Conservation (phyloP, 2,888 invertebrate genomes). For the Macaria notata region DNA sequence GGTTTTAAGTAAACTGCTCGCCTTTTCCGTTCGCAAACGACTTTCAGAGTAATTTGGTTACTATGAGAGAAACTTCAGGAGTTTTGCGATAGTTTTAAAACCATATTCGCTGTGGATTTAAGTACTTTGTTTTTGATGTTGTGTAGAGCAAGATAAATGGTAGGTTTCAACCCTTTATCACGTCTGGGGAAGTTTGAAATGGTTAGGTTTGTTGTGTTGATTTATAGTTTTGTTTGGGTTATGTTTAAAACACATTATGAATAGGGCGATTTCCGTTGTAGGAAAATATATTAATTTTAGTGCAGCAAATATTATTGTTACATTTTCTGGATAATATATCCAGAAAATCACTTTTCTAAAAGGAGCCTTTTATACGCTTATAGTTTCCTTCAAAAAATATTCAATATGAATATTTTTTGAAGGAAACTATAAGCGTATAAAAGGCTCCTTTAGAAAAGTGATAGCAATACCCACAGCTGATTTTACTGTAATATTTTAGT, state of each 20-base stretch:
- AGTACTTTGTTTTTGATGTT: conserved; percentile 20
- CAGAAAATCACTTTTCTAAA: too few species aligned
- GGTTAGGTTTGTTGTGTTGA: conserved; percentile 10
- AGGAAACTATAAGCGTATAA: too few species aligned
- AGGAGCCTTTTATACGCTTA: too few species aligned
- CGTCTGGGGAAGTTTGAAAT: conserved; percentile 8
- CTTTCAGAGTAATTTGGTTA: conserved; percentile 28
- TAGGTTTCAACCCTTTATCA: neutral
- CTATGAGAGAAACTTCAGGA: conserved; percentile 2
- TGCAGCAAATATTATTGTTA: too few species aligned
- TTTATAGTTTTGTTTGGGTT: conserved; percentile 1
- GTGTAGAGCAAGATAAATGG: conserved; percentile 15
- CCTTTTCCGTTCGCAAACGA: conserved; percentile 31
- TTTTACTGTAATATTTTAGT: too few species aligned
- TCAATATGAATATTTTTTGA: too few species aligned
- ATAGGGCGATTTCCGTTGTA: too few species aligned
- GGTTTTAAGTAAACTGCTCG: conserved; percentile 26
- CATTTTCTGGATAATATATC: too few species aligned
- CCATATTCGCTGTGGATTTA: conserved; percentile 17
- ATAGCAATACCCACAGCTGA: too few species aligned
- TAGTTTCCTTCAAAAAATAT: too few species aligned
- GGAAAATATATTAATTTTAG: too few species aligned
- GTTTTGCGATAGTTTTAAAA: conserved; percentile 26
- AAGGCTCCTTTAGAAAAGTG: too few species aligned
- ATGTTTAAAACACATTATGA: neutral